These are phyloP conservation scores for Drosophila pegasa DNA, from an alignment of 2,888 invertebrate genomes.

Conservation along the genomic window DNA sequence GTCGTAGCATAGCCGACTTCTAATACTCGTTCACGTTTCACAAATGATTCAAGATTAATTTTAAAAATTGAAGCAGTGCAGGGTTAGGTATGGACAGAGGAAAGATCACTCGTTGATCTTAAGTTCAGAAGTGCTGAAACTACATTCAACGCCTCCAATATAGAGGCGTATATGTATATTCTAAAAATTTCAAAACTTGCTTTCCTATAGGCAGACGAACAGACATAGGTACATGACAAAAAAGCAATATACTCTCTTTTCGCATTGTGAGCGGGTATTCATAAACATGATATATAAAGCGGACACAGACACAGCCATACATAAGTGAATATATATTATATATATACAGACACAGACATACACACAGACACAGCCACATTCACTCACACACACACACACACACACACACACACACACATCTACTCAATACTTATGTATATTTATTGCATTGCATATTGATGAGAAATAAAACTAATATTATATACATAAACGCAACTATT, in stretches of 20 bases:
- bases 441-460: slow-evolving; percentile 55
- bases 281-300: neutral
- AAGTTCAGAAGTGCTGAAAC: neutral
- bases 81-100: neutral
- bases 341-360: slow-evolving; percentile 22
- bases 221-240: no score
- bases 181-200: neutral
- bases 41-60: neutral
- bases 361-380: slow-evolving; percentile 35
- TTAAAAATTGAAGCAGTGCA: neutral
- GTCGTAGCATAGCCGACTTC: slow-evolving; percentile 6
- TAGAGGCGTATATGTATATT: neutral
- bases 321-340: no score
- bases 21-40: slow-evolving; percentile 5
- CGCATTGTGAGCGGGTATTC: neutral
- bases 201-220: neutral
- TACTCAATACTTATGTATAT: slow-evolving; percentile 53
- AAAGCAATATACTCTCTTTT: neutral
- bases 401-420: neutral
- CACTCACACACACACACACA: neutral
- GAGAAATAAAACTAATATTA: slow-evolving; percentile 46
- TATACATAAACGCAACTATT: slow-evolving; percentile 48
- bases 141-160: no score
- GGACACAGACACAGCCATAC: slow-evolving; percentile 20
- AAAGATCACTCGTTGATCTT: neutral